Percentiles rank a stretch among this genome's conserved stretches.
Evolutionary conservation across 2,797 vertebrate genomes (phyloP).

Genomic region (Diglossa cyanea): DNA sequence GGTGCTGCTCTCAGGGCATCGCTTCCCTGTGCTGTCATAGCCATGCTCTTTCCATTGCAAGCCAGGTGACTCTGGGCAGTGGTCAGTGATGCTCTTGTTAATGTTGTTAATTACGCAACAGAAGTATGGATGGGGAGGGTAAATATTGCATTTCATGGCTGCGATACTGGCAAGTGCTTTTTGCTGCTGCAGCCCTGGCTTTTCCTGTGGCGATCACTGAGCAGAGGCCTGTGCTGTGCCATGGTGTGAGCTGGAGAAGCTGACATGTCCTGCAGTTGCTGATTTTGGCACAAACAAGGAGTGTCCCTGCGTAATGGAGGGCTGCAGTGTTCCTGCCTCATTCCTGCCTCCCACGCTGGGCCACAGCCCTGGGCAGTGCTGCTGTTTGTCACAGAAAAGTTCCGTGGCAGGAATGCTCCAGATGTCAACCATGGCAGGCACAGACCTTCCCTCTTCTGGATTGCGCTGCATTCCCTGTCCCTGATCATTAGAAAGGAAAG

Average conservation of each 20-base stretch:
- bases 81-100: background rate
- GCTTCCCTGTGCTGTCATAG: background rate
- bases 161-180: background rate
- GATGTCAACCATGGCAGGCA: background rate
- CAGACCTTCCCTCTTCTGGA: background rate
- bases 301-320: constrained; percentile 23
- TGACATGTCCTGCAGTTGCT: constrained; percentile 47
- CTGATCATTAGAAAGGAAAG: background rate
- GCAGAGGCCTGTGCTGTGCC: background rate
- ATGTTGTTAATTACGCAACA: background rate
- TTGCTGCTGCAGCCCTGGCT: background rate
- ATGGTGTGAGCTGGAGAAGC: constrained; percentile 1
- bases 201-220: background rate
- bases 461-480: background rate
- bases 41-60: background rate
- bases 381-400: constrained; percentile 22
- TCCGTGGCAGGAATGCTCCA: background rate
- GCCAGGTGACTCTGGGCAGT: background rate
- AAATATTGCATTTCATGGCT: background rate
- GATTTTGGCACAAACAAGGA: constrained; percentile 60
- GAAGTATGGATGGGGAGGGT: background rate
- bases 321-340: constrained; percentile 13
- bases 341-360: constrained; percentile 52
- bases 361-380: constrained; percentile 3
- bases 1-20: background rate